Percentiles rank a stretch among this genome's conserved stretches.
These are phyloP conservation scores for Manacus vitellinus DNA, from an alignment of 2,113 vertebrate genomes.

Conservation along the genomic window DNA sequence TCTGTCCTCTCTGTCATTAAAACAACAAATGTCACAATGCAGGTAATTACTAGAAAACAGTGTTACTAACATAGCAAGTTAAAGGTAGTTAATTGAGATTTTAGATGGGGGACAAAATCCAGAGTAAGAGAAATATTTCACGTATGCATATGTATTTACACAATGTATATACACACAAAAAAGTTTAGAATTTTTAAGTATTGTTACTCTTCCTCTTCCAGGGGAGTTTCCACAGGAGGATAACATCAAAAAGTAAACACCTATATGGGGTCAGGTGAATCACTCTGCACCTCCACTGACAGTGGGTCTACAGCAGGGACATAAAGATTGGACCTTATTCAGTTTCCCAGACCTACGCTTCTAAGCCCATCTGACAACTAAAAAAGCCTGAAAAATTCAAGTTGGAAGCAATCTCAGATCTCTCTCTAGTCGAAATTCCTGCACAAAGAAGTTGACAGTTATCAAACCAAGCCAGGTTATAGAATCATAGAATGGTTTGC, in stretches of 20 bases:
- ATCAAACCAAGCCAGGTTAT: background rate
- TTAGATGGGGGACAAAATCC: background rate
- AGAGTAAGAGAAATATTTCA: background rate
- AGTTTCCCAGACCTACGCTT: background rate
- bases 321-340: background rate
- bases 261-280: background rate
- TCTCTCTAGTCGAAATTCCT: background rate
- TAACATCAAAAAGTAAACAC: background rate
- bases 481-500: background rate
- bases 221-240: background rate
- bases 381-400: background rate
- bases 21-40: background rate
- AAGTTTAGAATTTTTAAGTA: background rate
- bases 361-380: background rate
- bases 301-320: background rate
- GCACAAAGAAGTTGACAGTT: background rate
- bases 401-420: background rate
- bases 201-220: background rate
- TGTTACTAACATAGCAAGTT: background rate
- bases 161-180: background rate
- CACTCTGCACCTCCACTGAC: background rate
- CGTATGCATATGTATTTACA: background rate
- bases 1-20: slow-evolving; percentile 87
- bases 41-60: background rate
- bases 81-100: background rate